Evolutionary conservation across 2,797 vertebrate species (phyloP).

Genomic region (Thunnus albacares): DNA sequence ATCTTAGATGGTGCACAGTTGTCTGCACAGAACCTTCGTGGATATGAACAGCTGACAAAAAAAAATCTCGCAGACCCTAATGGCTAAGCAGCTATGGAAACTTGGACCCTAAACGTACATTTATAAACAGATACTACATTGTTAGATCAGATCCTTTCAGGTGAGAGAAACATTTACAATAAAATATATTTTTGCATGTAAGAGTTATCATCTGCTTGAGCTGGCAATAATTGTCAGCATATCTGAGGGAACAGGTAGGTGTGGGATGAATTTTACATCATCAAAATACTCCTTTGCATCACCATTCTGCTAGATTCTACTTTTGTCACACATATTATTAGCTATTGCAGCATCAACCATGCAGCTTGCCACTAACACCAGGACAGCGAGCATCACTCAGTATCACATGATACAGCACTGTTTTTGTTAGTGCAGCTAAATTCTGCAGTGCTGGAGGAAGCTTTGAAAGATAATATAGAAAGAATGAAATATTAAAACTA

Average conservation of each 20-base stretch:
- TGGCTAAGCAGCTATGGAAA: no score
- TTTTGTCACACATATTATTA: neutral
- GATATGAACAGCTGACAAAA: no score
- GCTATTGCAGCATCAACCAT: neutral
- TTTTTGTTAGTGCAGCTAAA: slow-evolving; percentile 2
- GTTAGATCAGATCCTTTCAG: no score
- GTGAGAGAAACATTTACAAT: neutral
- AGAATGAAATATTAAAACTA: slow-evolving; percentile 4
- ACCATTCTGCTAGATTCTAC: neutral
- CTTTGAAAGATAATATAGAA: neutral
- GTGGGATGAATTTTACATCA: neutral
- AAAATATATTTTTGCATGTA: neutral
- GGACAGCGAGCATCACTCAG: slow-evolving; percentile 11
- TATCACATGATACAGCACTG: neutral
- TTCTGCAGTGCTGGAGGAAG: neutral
- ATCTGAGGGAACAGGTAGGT: neutral
- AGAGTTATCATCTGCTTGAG: neutral
- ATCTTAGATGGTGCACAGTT: no score
- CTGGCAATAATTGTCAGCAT: no score
- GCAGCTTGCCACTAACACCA: slow-evolving; percentile 1
- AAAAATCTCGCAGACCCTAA: no score
- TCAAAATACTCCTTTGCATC: neutral
- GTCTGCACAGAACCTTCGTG: no score
- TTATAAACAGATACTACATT: no score
- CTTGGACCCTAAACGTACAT: no score